phyloP scores from a whole-genome alignment of 1,140 invertebrate species.

The Cyclargus thomasi region DNA sequence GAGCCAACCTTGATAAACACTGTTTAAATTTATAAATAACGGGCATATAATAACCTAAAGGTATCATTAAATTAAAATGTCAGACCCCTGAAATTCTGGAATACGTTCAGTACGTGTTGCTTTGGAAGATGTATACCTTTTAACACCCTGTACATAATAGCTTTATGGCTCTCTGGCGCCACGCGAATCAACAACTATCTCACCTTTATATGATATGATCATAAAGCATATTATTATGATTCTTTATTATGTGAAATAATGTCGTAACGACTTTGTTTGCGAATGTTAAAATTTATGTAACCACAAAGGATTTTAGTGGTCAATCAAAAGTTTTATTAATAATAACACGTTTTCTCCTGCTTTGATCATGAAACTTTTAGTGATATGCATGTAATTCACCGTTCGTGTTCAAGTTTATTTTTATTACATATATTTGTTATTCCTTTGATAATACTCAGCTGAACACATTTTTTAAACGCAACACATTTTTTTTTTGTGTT shows the following conservation, averaged over 20 bases:
- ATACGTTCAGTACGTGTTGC: no score
- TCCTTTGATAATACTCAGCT: no score
- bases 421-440: no score
- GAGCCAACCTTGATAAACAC: no score
- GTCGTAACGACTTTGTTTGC: constrained; percentile 18
- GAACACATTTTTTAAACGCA: no score
- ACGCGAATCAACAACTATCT: neutral
- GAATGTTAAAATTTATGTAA: constrained; percentile 30
- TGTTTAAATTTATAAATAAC: no score
- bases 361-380: constrained; percentile 12
- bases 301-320: constrained; percentile 31
- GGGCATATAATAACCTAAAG: no score
- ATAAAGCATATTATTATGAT: constrained; percentile 14
- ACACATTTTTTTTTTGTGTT: no score
- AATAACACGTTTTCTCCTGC: constrained; percentile 11
- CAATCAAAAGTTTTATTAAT: constrained; percentile 41
- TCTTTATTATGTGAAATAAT: constrained; percentile 15
- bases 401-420: neutral
- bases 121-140: no score
- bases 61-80: no score
- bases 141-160: neutral
- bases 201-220: neutral
- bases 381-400: neutral
- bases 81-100: no score
- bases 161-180: neutral